These are phyloP conservation scores for Trichomalopsis sarcophagae DNA, from an alignment of 1,140 invertebrate genomes.

Conservation along the genomic window DNA sequence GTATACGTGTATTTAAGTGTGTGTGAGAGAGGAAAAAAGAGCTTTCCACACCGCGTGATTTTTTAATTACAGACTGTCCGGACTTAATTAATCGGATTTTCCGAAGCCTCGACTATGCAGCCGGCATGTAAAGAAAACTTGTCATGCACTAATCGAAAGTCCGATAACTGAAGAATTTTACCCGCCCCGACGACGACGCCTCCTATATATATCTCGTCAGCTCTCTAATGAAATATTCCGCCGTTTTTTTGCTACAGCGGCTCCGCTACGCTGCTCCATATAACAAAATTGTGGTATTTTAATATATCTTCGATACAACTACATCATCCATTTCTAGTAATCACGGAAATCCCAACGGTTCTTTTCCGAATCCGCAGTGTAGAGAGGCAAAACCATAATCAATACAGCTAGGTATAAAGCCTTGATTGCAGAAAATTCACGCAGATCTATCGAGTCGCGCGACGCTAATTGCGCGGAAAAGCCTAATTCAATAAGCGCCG, in stretches of 20 bases:
- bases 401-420: background rate
- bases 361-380: no score
- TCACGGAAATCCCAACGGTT: no score
- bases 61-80: slow-evolving; percentile 52
- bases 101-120: slow-evolving; percentile 29
- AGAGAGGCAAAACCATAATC: background rate
- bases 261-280: no score
- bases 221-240: slow-evolving; percentile 44
- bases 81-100: slow-evolving; percentile 52
- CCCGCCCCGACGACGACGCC: background rate
- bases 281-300: no score
- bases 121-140: slow-evolving; percentile 43
- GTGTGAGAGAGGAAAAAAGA: background rate
- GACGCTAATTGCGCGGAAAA: slow-evolving; percentile 27
- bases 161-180: slow-evolving; percentile 47
- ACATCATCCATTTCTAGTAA: no score
- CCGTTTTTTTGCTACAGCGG: background rate
- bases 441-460: background rate
- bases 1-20: background rate
- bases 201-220: background rate
- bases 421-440: background rate
- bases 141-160: slow-evolving; percentile 47
- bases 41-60: slow-evolving; percentile 11
- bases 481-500: slow-evolving; percentile 27
- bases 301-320: no score